Percentiles rank a stretch among this genome's conserved stretches.
These are phyloP conservation scores for Trichogramma evanescens DNA, from an alignment of 2,888 invertebrate species.

Conservation along the genomic window DNA sequence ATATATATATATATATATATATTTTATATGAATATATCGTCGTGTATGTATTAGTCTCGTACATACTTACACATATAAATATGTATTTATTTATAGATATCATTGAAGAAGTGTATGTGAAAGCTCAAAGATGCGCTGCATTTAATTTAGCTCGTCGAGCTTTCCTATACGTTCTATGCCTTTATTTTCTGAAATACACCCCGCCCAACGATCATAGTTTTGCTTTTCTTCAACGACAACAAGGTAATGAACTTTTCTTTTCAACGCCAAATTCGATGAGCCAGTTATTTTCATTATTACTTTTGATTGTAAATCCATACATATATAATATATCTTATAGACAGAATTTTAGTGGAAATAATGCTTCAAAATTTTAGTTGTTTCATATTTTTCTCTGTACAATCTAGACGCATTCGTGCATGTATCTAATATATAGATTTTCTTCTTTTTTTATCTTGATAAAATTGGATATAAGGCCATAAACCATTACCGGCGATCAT, in stretches of 20 bases:
- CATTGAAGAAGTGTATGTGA: conserved; percentile 18
- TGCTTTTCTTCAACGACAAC: no score
- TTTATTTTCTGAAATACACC: background rate
- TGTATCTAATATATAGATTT: conserved; percentile 47
- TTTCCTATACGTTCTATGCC: conserved; percentile 14
- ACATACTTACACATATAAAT: background rate
- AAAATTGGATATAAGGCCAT: conserved; percentile 48
- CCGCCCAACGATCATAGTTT: no score
- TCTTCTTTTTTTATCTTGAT: conserved; percentile 42
- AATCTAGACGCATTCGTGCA: conserved; percentile 36
- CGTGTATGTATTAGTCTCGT: background rate
- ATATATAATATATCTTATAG: no score
- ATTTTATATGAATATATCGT: background rate
- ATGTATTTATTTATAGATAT: conserved; percentile 3
- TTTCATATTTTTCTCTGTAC: conserved; percentile 29
- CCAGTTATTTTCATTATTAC: no score
- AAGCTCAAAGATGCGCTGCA: conserved; percentile 13
- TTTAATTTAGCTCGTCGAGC: conserved; percentile 13
- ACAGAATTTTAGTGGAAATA: no score
- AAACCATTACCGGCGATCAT: conserved; percentile 45
- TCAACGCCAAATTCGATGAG: no score
- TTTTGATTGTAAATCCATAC: no score
- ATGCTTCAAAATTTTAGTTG: no score
- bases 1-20: conserved; percentile 15
- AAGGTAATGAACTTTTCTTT: no score